These are phyloP conservation scores for Zaprionus camerounensis DNA, from an alignment of 1,140 invertebrate species.

Conservation along the genomic window DNA sequence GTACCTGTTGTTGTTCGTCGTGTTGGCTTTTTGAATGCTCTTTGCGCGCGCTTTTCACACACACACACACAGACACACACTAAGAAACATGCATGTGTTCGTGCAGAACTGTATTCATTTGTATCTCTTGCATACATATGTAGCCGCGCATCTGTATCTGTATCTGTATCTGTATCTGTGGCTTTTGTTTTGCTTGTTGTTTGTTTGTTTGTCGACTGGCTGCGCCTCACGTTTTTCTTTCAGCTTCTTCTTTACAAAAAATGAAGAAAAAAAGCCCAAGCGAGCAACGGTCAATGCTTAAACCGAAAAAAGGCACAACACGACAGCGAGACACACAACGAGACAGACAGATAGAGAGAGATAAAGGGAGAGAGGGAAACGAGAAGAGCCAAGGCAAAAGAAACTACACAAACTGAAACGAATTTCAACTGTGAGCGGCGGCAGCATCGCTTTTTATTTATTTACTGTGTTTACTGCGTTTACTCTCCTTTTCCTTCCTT, in stretches of 20 bases:
- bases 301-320: constrained; percentile 39
- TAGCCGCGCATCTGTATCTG: constrained; percentile 18
- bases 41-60: constrained; percentile 73
- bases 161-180: constrained; percentile 11
- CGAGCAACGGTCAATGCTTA: constrained; percentile 67
- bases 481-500: constrained; percentile 70
- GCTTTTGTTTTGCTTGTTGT: constrained; percentile 44
- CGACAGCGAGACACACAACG: constrained; percentile 1
- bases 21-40: constrained; percentile 70
- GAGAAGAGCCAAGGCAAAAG: constrained; percentile 1
- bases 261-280: constrained; percentile 44
- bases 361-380: not conserved
- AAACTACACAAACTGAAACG: constrained; percentile 35
- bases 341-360: not conserved
- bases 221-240: constrained; percentile 68
- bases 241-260: constrained; percentile 24
- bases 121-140: constrained; percentile 66
- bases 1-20: constrained; percentile 71
- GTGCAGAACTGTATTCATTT: constrained; percentile 59
- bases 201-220: constrained; percentile 65
- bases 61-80: constrained; percentile 35
- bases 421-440: constrained; percentile 35
- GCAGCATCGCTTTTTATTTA: constrained; percentile 64
- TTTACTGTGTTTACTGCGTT: constrained; percentile 70
- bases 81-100: constrained; percentile 13